A percentile compares a stretch with the other conserved stretches of the same genome.
These are phyloP conservation scores for Chionoecetes opilio DNA, from an alignment of 1,140 invertebrate species.

Conservation along the genomic window DNA sequence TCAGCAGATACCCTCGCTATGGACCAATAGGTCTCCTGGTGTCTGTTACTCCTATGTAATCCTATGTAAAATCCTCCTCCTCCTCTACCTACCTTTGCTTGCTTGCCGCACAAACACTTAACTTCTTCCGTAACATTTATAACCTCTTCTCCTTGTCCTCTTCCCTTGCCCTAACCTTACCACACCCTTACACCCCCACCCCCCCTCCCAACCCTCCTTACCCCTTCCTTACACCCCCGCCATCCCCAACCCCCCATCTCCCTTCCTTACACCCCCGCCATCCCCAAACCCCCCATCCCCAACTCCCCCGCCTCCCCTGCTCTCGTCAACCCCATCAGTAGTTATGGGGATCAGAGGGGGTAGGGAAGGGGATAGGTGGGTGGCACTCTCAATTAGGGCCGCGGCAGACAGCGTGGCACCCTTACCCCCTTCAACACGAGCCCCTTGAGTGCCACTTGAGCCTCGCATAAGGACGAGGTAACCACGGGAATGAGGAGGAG, in stretches of 20 bases:
- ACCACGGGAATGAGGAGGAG: background rate
- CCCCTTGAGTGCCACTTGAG: constrained; percentile 64
- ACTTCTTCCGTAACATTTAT: background rate
- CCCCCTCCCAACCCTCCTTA: background rate
- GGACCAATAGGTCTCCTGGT: too few relatives aligned
- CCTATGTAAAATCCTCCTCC: too few relatives aligned
- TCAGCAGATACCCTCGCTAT: too few relatives aligned
- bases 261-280: background rate
- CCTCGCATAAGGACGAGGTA: constrained; percentile 56
- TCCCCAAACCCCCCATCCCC: background rate
- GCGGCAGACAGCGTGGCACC: constrained; percentile 64
- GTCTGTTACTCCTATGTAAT: too few relatives aligned
- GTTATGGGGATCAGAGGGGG: background rate
- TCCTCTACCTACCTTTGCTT: background rate
- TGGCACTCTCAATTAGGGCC: constrained; percentile 54
- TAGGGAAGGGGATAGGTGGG: background rate
- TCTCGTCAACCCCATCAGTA: too few relatives aligned
- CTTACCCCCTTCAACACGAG: constrained; percentile 46
- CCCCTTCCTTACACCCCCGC: background rate
- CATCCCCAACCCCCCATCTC: background rate
- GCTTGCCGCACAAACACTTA: background rate
- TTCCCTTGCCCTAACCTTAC: background rate
- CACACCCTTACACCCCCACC: background rate
- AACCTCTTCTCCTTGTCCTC: background rate
- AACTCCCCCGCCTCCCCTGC: background rate